Conservation (phyloP, 1,140 invertebrate genomes). For the Carposina sasakii region DNA sequence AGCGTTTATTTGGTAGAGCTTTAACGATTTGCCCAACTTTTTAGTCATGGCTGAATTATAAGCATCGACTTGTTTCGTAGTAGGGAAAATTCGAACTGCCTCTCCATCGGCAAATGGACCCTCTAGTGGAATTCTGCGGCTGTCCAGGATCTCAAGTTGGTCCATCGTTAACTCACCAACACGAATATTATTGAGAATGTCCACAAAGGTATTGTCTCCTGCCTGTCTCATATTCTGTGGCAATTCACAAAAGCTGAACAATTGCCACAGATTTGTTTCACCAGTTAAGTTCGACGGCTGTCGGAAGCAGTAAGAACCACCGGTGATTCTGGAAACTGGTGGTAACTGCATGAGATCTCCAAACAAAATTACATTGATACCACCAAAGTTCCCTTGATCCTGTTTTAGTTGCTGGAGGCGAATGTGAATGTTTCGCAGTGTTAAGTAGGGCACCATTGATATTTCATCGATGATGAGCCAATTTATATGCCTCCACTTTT, state of each 20-base stretch:
- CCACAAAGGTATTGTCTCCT: conserved; percentile 27
- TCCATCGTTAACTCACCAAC: conserved; percentile 15
- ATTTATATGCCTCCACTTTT: conserved; percentile 45
- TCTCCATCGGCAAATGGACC: conserved; percentile 18
- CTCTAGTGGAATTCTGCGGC: conserved; percentile 7
- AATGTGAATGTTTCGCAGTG: conserved; percentile 50
- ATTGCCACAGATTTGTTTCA: conserved; percentile 44
- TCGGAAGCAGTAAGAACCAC: conserved; percentile 27
- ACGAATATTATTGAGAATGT: conserved; percentile 25
- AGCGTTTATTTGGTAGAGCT: conserved; percentile 9
- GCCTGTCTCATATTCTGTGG: conserved; percentile 42
- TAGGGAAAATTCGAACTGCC: conserved; percentile 22
- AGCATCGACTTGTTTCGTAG: neutral
- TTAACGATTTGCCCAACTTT: neutral
- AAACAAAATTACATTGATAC: conserved; percentile 43
- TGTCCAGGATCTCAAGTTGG: conserved; percentile 9
- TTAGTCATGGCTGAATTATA: neutral
- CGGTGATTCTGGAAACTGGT: conserved; percentile 34
- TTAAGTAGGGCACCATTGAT: conserved; percentile 50
- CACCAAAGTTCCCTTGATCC: conserved; percentile 12
- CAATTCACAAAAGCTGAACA: conserved; percentile 41
- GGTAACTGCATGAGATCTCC: conserved; percentile 52
- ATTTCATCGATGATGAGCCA: conserved; percentile 63
- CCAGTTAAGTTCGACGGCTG: conserved; percentile 36
- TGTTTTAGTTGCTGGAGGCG: conserved; percentile 35